Evolutionary conservation across 1,140 invertebrate species (phyloP).

Genomic region (Bombyx mandarina): DNA sequence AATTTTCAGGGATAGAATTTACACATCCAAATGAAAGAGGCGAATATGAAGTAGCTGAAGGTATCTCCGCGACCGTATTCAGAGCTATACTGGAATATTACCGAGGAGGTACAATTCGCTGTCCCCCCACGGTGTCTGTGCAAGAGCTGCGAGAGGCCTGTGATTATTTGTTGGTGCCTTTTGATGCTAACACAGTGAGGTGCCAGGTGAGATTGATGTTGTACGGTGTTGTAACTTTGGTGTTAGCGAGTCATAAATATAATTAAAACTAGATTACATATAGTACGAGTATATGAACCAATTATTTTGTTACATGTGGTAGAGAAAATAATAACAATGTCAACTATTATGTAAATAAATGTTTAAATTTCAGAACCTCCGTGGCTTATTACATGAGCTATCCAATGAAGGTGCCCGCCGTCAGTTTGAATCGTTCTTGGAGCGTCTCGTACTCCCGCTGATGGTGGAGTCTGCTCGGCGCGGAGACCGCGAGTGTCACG

Average conservation of each 20-base stretch:
- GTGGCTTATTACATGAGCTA: conserved; percentile 96
- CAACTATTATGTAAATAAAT: too few species aligned
- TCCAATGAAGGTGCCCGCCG: conserved; percentile 98
- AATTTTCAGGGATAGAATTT: conserved; percentile 79
- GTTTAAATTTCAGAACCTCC: conserved; percentile 67
- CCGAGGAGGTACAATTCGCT: conserved; percentile 88
- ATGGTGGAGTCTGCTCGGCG: conserved; percentile 95
- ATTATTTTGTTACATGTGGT: too few species aligned
- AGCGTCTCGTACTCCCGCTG: conserved; percentile 94
- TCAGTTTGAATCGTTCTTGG: conserved; percentile 97
- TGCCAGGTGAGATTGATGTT: conserved; percentile 72
- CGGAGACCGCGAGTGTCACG: conserved; percentile 90
- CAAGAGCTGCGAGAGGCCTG: conserved; percentile 98
- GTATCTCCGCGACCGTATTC: conserved; percentile 96
- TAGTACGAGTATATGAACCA: too few species aligned
- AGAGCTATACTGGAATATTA: conserved; percentile 97
- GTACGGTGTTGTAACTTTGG: too few species aligned
- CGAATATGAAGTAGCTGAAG: conserved; percentile 98
- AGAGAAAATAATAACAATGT: too few species aligned
- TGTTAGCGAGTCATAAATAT: too few species aligned
- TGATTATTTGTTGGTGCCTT: conserved; percentile 98
- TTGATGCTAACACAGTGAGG: conserved; percentile 95
- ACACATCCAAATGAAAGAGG: conserved; percentile 95
- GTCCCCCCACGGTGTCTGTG: conserved; percentile 77
- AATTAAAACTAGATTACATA: too few species aligned